Conservation (phyloP, 2,888 invertebrate species). For the Ametastegia equiseti region DNA sequence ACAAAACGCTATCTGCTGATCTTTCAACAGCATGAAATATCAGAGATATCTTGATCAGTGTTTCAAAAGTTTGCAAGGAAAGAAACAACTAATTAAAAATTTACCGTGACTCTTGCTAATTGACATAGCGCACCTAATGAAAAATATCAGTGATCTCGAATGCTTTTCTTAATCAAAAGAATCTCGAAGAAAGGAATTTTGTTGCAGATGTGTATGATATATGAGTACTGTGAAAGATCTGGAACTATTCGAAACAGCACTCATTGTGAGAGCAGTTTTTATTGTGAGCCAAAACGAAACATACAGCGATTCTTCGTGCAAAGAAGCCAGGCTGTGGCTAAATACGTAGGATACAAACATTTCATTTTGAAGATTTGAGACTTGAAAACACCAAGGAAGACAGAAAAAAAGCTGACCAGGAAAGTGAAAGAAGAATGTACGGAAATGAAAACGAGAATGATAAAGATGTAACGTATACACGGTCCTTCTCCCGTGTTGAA, state of each 20-base stretch:
- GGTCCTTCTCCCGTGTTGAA: too few relatives aligned
- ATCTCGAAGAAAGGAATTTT: constrained; percentile 16
- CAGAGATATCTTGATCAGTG: not conserved
- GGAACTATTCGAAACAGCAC: not conserved
- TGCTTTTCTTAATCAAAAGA: constrained; percentile 11
- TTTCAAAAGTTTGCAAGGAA: not conserved
- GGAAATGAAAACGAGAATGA: not conserved
- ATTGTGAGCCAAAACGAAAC: constrained; percentile 26
- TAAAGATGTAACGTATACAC: too few relatives aligned
- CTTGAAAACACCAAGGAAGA: too few relatives aligned
- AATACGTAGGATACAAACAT: not conserved
- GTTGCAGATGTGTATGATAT: constrained; percentile 13
- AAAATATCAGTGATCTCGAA: constrained; percentile 11
- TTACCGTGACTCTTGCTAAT: not conserved
- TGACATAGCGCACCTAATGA: constrained; percentile 29
- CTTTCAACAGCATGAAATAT: constrained; percentile 12
- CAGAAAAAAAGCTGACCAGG: not conserved
- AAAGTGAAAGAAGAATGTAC: not conserved
- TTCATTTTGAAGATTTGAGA: constrained; percentile 22
- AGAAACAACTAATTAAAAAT: not conserved
- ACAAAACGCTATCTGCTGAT: not conserved
- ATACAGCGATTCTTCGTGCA: not conserved
- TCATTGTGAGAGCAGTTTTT: constrained; percentile 13
- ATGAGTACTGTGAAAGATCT: not conserved
- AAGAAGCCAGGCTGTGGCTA: not conserved